Evolutionary conservation across 2,113 vertebrate species (phyloP).

Genomic region (Trematocara marginatum): DNA sequence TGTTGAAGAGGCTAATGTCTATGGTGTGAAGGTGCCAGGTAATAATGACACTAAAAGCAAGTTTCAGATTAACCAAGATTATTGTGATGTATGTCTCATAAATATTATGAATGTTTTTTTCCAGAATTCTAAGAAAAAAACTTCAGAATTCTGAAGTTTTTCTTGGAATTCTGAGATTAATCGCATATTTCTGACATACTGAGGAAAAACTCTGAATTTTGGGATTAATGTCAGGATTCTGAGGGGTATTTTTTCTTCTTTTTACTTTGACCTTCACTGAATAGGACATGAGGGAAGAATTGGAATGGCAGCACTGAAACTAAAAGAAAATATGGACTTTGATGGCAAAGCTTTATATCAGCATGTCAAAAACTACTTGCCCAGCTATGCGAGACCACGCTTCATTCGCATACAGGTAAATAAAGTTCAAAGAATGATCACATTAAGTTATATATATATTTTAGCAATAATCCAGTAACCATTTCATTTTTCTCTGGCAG

Average conservation of each 20-base stretch:
- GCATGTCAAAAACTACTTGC: slow-evolving; percentile 74
- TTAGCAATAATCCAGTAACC: background rate
- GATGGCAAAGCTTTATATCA: slow-evolving; percentile 67
- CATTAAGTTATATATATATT: background rate
- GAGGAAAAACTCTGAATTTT: background rate
- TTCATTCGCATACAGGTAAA: slow-evolving; percentile 85
- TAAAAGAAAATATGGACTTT: slow-evolving; percentile 76
- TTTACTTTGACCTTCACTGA: background rate
- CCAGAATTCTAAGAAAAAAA: background rate
- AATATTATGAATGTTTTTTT: accelerated
- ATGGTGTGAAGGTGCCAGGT: background rate
- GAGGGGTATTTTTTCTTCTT: background rate
- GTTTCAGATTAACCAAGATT: background rate
- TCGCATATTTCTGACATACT: background rate
- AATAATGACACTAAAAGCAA: background rate
- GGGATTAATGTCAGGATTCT: accelerated
- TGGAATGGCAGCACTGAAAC: slow-evolving; percentile 82
- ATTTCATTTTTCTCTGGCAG: slow-evolving; percentile 5
- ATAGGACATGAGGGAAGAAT: slow-evolving; percentile 83
- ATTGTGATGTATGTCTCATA: background rate
- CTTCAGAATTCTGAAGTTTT: background rate
- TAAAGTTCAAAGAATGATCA: background rate
- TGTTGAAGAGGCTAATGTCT: background rate
- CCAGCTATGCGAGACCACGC: slow-evolving; percentile 77
- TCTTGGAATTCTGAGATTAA: background rate